A percentile compares a stretch with the other conserved stretches of the same genome.
Conservation (phyloP, 2,888 invertebrate species). For the Spisula solida region DNA sequence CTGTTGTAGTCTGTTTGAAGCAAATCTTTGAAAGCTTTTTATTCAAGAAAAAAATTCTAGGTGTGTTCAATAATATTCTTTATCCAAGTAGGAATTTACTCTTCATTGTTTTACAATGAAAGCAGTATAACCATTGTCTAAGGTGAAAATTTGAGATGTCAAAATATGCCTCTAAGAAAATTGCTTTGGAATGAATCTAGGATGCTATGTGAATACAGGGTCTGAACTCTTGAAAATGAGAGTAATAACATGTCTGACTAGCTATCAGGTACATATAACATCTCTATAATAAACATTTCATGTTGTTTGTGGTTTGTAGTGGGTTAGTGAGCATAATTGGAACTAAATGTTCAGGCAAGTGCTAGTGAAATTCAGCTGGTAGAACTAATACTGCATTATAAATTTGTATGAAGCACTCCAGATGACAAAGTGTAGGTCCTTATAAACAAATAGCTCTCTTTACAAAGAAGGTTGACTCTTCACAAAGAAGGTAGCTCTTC, state of each 20-base stretch:
- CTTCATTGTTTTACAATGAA: no score
- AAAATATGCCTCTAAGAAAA: no score
- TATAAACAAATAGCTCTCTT: background rate
- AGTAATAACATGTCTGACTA: background rate
- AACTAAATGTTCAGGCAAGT: constrained; percentile 1
- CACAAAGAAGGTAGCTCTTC: background rate
- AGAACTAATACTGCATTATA: background rate
- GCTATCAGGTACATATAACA: background rate
- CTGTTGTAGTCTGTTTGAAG: no score
- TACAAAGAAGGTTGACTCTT: background rate
- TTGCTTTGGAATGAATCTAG: no score
- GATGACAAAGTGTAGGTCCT: constrained; percentile 25
- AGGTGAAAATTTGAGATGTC: no score
- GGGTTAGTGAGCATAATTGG: background rate
- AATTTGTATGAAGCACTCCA: background rate
- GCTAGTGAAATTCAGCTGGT: background rate
- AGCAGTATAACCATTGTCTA: no score
- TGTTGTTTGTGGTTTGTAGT: background rate
- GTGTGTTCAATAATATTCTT: no score
- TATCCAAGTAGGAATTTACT: no score
- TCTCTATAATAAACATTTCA: background rate
- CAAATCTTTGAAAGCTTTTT: no score
- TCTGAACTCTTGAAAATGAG: background rate
- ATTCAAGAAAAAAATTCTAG: no score
- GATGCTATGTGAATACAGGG: no score